These are phyloP conservation scores for Larimichthys crocea DNA, from an alignment of 2,113 vertebrate genomes.

Conservation along the genomic window DNA sequence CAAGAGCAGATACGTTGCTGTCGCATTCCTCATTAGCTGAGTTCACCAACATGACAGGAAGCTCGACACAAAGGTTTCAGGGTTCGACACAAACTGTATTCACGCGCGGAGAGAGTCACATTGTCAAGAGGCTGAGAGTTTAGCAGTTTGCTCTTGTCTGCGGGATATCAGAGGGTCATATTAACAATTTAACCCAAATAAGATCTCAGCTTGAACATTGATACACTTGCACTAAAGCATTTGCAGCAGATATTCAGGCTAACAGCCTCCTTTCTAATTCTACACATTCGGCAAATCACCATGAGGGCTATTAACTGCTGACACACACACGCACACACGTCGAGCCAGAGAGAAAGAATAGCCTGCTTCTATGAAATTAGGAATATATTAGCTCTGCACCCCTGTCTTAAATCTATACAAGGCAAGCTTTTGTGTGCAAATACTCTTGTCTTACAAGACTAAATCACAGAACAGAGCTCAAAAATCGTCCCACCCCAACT, in stretches of 20 bases:
- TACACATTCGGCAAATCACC: not conserved
- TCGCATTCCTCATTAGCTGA: conserved; percentile 49
- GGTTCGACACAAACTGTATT: conserved; percentile 14
- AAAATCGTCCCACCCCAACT: conserved; percentile 3
- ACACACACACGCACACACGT: not conserved
- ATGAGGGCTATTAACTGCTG: conserved; percentile 18
- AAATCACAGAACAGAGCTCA: conserved; percentile 10
- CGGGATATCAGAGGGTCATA: not conserved
- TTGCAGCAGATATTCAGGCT: not conserved
- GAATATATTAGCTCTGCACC: not conserved
- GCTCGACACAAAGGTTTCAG: conserved; percentile 5
- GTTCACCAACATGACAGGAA: conserved; percentile 25
- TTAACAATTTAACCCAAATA: not conserved
- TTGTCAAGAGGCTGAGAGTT: not conserved
- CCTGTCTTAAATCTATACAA: not conserved
- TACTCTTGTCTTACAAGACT: conserved; percentile 2
- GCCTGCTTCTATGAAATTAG: conserved; percentile 11
- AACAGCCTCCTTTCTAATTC: not conserved
- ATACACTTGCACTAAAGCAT: not conserved
- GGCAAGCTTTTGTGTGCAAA: conserved; percentile 1
- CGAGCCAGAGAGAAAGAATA: not conserved
- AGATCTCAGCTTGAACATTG: not conserved
- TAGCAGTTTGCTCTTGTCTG: not conserved
- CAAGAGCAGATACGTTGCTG: not conserved
- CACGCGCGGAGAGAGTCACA: not conserved